Evolutionary conservation across 2,888 invertebrate species (phyloP).

Genomic region (Chalcosyrphus nemorum): DNA sequence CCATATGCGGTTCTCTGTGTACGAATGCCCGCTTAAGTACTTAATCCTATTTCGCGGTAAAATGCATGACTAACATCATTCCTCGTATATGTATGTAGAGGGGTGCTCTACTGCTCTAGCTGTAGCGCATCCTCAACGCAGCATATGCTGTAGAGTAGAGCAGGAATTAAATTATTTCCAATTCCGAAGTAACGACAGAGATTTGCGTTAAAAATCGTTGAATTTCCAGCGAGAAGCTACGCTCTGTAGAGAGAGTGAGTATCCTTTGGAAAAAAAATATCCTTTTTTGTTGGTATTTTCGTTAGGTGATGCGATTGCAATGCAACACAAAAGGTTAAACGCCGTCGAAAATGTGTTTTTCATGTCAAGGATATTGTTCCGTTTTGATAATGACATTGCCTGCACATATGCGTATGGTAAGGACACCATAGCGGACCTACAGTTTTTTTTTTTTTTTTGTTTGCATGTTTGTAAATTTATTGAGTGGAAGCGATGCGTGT

Average conservation of each 20-base stretch:
- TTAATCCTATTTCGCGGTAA: conserved; percentile 70
- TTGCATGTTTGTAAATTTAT: conserved; percentile 46
- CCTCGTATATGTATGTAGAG: neutral
- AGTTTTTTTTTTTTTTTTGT: neutral
- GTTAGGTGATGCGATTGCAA: neutral
- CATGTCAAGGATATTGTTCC: conserved; percentile 43
- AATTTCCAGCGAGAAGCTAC: conserved; percentile 8
- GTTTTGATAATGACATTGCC: conserved; percentile 4
- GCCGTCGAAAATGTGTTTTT: conserved; percentile 50
- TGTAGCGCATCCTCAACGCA: conserved; percentile 31
- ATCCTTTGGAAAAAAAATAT: conserved; percentile 9
- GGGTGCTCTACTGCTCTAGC: too few species aligned
- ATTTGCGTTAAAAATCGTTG: conserved; percentile 24
- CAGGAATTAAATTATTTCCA: conserved; percentile 58
- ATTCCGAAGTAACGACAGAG: conserved; percentile 29
- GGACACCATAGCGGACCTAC: neutral
- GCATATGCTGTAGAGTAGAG: conserved; percentile 40
- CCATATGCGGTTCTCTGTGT: neutral
- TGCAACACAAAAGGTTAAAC: conserved; percentile 56
- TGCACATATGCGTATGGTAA: neutral
- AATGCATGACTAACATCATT: conserved; percentile 58
- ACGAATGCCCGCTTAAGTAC: conserved; percentile 46
- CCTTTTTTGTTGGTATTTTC: neutral
- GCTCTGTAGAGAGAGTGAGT: neutral
- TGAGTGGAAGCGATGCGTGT: conserved; percentile 57